These are phyloP conservation scores for Mobula hypostoma DNA, from an alignment of 2,113 vertebrate genomes.

Conservation along the genomic window DNA sequence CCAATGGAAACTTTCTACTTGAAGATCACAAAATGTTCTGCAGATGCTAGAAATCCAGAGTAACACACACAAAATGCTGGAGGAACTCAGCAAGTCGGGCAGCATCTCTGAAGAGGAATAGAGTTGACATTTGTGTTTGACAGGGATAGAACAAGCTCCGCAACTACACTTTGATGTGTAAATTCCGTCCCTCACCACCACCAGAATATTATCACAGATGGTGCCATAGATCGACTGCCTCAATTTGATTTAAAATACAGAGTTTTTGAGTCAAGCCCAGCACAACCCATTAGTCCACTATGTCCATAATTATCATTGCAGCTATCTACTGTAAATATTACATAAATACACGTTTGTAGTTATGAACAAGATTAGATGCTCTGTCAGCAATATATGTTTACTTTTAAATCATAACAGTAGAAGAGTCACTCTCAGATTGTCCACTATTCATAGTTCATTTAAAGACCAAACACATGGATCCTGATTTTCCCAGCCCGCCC, in stretches of 20 bases:
- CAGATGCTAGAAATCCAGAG: no score
- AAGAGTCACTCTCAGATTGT: background rate
- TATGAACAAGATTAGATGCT: background rate
- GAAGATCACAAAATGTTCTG: no score
- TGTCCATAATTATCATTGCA: no score
- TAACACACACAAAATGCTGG: no score
- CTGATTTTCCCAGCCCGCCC: no score
- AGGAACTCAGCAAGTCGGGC: no score
- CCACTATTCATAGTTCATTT: background rate
- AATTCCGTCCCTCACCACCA: background rate
- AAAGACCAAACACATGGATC: background rate
- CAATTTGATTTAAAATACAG: background rate
- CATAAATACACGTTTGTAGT: no score
- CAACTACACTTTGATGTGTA: background rate
- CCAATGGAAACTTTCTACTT: background rate
- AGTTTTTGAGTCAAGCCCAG: no score
- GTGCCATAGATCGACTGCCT: background rate
- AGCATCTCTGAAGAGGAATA: no score
- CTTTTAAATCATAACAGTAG: background rate
- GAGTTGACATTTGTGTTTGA: background rate
- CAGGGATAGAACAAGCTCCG: background rate
- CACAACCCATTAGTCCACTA: no score
- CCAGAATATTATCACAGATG: background rate
- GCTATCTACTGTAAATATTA: no score
- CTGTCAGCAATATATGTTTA: background rate